Percentiles rank a stretch among this genome's conserved stretches.
Conservation (phyloP, 2,113 vertebrate species). For the Phyllostomus hastatus region DNA sequence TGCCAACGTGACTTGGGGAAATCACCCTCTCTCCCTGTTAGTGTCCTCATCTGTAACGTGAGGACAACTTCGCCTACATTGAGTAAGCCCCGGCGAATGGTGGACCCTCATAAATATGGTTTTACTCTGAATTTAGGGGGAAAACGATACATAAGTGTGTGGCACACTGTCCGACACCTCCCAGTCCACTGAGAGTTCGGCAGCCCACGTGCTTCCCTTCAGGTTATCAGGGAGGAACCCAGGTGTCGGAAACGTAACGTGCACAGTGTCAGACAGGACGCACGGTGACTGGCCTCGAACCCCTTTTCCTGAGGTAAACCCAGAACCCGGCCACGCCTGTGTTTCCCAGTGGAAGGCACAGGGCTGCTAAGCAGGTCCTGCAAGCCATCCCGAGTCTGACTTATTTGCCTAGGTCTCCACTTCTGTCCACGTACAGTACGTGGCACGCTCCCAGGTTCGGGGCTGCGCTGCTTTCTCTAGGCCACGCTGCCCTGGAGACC, state of each 20-base stretch:
- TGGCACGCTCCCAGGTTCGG: background rate
- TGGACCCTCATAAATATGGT: background rate
- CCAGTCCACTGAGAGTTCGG: background rate
- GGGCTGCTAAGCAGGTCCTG: background rate
- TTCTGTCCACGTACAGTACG: background rate
- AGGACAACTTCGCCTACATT: background rate
- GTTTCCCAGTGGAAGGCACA: background rate
- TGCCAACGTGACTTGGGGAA: background rate
- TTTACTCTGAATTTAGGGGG: background rate
- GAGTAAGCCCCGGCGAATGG: background rate
- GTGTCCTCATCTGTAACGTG: background rate
- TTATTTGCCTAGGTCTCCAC: background rate
- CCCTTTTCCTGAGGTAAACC: background rate
- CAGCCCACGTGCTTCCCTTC: background rate
- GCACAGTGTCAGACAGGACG: background rate
- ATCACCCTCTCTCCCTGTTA: background rate
- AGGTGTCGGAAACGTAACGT: background rate
- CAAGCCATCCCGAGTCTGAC: background rate
- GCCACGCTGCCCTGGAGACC: background rate
- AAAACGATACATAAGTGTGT: background rate
- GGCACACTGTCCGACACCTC: background rate
- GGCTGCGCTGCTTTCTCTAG: background rate
- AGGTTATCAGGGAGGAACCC: background rate
- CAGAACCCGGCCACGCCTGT: background rate
- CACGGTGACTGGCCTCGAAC: background rate